Conservation (phyloP, 2,888 invertebrate species). For the Rhagonycha lutea region DNA sequence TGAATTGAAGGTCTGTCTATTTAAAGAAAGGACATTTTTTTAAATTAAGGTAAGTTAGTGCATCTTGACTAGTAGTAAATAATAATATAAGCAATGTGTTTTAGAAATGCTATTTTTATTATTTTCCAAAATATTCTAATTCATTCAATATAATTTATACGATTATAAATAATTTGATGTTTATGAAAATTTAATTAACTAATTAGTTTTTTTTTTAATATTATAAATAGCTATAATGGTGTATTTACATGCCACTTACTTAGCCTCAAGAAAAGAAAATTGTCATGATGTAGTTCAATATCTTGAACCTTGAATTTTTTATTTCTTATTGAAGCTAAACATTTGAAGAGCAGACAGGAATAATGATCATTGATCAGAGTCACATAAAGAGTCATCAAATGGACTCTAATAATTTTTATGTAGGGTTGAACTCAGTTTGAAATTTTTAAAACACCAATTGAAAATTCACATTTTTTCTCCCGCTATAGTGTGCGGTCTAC, state of each 20-base stretch:
- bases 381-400: too few relatives aligned
- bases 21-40: background rate
- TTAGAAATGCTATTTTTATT: background rate
- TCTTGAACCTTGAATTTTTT: background rate
- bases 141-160: background rate
- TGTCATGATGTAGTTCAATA: background rate
- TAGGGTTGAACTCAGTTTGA: too few relatives aligned
- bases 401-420: too few relatives aligned
- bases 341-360: background rate
- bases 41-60: background rate
- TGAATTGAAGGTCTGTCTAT: background rate
- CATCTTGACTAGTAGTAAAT: background rate
- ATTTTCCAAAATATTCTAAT: background rate
- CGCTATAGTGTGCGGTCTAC: too few relatives aligned
- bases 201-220: background rate
- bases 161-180: background rate
- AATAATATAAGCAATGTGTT: background rate
- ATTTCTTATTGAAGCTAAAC: background rate
- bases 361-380: too few relatives aligned
- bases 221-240: background rate
- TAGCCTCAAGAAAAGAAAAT: background rate
- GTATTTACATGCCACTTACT: background rate
- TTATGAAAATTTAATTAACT: background rate
- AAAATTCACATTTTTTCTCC: too few relatives aligned
- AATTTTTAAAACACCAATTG: too few relatives aligned